Percentiles rank a stretch among this genome's conserved stretches.
These are phyloP conservation scores for Accipiter cooperii DNA, from an alignment of 2,113 vertebrate species.

Conservation along the genomic window DNA sequence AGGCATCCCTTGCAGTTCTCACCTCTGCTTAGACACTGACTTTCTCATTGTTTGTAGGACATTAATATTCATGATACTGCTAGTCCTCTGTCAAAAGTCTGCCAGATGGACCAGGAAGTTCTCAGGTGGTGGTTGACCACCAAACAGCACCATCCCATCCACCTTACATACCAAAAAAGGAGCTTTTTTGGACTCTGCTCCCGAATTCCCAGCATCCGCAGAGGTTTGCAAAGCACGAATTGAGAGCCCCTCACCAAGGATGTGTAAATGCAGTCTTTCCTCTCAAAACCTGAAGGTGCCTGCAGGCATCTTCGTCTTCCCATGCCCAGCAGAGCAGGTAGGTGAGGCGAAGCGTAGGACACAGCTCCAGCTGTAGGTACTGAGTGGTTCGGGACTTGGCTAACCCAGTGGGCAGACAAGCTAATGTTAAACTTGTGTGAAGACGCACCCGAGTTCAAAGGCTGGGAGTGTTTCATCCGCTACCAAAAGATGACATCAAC, in stretches of 20 bases:
- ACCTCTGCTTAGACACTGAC: background rate
- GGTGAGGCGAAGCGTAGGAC: accelerated
- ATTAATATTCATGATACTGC: background rate
- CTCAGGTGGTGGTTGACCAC: background rate
- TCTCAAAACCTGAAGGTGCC: background rate
- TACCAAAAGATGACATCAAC: constrained; percentile 33
- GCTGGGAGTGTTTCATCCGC: background rate
- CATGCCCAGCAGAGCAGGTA: accelerated
- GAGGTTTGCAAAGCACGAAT: background rate
- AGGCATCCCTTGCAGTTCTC: background rate
- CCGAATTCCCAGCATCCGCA: background rate
- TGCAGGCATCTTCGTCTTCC: background rate
- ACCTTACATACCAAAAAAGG: background rate
- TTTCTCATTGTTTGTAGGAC: background rate
- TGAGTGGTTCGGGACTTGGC: background rate
- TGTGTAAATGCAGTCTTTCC: background rate
- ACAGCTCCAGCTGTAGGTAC: background rate
- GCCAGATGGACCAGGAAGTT: background rate
- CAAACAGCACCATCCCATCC: background rate
- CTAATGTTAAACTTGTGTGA: constrained; percentile 9
- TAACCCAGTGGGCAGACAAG: background rate
- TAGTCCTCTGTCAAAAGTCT: background rate
- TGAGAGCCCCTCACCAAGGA: background rate
- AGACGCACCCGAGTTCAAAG: background rate
- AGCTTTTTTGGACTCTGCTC: background rate